A percentile compares a stretch with the other conserved stretches of the same genome.
Conservation (phyloP, 2,797 vertebrate species). For the Acanthurus leucopareius region DNA sequence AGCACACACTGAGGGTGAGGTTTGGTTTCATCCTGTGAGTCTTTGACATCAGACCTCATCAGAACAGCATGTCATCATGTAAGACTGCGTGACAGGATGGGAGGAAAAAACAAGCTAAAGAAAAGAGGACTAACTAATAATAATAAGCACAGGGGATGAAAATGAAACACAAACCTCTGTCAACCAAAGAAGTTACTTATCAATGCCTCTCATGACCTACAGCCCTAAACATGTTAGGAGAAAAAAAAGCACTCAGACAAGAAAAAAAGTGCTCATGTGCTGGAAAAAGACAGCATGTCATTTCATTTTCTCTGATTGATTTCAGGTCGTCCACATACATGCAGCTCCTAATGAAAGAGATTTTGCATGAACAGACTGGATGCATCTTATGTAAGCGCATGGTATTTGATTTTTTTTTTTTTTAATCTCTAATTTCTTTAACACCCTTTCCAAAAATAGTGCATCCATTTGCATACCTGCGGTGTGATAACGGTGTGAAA, state of each 20-base stretch:
- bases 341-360: conserved; percentile 11
- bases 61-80: conserved; percentile 18
- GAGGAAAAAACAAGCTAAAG: neutral
- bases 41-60: conserved; percentile 36
- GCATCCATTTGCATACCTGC: conserved; percentile 73
- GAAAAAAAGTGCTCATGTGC: conserved; percentile 1
- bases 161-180: conserved; percentile 17
- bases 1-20: conserved; percentile 7
- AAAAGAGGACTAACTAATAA: conserved; percentile 41
- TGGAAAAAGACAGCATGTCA: conserved; percentile 7
- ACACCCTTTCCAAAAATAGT: conserved; percentile 76
- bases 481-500: conserved; percentile 68
- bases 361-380: conserved; percentile 15
- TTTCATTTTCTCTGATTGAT: neutral
- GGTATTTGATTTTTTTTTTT: conserved; percentile 21
- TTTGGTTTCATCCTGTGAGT: conserved; percentile 40
- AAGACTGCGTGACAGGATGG: neutral
- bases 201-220: neutral
- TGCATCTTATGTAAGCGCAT: conserved; percentile 48
- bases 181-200: conserved; percentile 8
- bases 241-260: neutral
- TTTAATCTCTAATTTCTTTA: conserved; percentile 60
- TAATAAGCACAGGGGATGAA: neutral
- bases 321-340: conserved; percentile 27
- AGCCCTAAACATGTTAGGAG: conserved; percentile 9